Conservation (phyloP, 1,140 invertebrate genomes). For the Penaeus chinensis region DNA sequence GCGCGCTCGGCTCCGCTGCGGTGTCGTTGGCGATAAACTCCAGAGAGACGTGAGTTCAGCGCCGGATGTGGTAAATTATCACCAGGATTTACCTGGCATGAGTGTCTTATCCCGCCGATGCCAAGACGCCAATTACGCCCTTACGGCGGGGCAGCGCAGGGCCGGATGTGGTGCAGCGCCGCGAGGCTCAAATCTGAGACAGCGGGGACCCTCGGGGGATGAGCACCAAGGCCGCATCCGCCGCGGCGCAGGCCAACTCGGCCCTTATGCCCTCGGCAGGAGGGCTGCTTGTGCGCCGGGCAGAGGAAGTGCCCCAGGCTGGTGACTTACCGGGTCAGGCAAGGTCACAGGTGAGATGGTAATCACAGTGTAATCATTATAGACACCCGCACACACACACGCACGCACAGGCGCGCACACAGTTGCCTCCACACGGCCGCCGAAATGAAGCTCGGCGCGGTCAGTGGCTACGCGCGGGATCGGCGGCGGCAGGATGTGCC, state of each 20-base stretch:
- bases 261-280: background rate
- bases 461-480: too few relatives aligned
- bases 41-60: background rate
- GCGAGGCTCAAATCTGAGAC: conserved; percentile 50
- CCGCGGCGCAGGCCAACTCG: background rate
- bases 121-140: conserved; percentile 43
- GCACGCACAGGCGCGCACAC: background rate
- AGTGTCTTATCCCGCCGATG: conserved; percentile 43
- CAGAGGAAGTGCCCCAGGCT: conserved; percentile 21
- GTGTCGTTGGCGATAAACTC: background rate
- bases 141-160: conserved; percentile 28
- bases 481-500: too few relatives aligned
- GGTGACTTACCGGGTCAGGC: conserved; percentile 57
- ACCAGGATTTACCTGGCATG: conserved; percentile 26
- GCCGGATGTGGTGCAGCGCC: conserved; percentile 31
- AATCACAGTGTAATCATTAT: conserved; percentile 26
- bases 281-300: background rate
- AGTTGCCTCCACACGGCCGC: background rate
- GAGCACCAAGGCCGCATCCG: conserved; percentile 36
- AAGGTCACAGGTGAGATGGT: conserved; percentile 49
- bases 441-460: too few relatives aligned
- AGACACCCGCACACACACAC: background rate
- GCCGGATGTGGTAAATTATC: conserved; percentile 58
- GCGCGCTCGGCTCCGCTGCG: background rate
- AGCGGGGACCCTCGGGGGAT: conserved; percentile 34